Evolutionary conservation across 2,888 invertebrate genomes (phyloP).

Genomic region (Napeogenes sylphis): DNA sequence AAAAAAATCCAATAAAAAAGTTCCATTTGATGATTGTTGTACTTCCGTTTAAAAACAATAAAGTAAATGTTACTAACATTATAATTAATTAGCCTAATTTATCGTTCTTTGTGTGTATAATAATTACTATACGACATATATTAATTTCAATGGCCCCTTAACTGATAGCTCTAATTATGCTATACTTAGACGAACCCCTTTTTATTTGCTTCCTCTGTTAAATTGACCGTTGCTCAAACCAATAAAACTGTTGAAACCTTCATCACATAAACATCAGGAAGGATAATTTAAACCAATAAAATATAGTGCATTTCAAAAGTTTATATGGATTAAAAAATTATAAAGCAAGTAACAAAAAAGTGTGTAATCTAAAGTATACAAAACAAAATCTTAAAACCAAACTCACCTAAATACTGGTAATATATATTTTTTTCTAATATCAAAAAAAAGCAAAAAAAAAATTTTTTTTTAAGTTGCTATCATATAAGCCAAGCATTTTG

Average conservation of each 20-base stretch:
- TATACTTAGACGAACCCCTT: slow-evolving; percentile 43
- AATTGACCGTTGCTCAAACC: slow-evolving; percentile 60
- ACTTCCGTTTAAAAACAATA: slow-evolving; percentile 2
- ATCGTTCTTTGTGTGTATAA: slow-evolving; percentile 13
- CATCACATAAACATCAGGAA: slow-evolving; percentile 3
- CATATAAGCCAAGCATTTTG: slow-evolving; percentile 46
- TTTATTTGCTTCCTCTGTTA: slow-evolving; percentile 50
- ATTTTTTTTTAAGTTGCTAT: slow-evolving; percentile 14
- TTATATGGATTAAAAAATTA: neutral
- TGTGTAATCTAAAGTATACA: no score
- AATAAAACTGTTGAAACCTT: slow-evolving; percentile 31
- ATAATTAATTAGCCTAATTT: slow-evolving; percentile 18
- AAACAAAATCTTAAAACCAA: no score
- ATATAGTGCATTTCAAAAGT: neutral
- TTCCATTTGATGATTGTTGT: slow-evolving; percentile 1
- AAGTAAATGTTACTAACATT: neutral
- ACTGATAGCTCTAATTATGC: slow-evolving; percentile 37
- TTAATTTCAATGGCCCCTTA: slow-evolving; percentile 25
- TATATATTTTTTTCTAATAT: no score
- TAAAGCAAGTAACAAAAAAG: no score
- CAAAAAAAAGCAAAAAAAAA: no score
- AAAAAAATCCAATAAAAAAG: neutral
- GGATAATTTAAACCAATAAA: neutral
- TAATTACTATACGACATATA: slow-evolving; percentile 19
- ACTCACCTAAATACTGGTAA: no score